A percentile compares a stretch with the other conserved stretches of the same genome.
Conservation (phyloP, 2,797 vertebrate genomes). For the Helicolenus hilgendorfi region DNA sequence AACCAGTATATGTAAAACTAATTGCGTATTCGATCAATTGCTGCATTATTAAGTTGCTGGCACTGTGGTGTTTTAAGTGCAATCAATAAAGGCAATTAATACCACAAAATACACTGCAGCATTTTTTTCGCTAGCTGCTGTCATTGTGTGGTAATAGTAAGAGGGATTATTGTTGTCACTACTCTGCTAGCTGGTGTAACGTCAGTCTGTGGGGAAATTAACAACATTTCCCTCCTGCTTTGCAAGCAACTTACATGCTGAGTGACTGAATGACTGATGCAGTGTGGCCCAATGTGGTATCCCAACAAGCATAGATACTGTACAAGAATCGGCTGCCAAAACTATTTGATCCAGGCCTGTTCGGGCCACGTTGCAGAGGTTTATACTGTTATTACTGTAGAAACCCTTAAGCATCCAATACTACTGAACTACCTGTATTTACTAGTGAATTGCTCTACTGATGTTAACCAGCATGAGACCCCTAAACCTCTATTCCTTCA, state of each 20-base stretch:
- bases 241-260: slow-evolving; percentile 42
- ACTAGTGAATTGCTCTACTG: slow-evolving; percentile 9
- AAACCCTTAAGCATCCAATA: not conserved
- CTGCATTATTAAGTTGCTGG: slow-evolving; percentile 60
- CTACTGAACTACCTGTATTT: not conserved
- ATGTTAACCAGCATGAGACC: not conserved
- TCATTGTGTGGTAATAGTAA: slow-evolving; percentile 46
- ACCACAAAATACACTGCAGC: slow-evolving; percentile 19
- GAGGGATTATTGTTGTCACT: slow-evolving; percentile 65
- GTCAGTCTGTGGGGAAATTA: slow-evolving; percentile 74
- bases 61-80: slow-evolving; percentile 48
- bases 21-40: slow-evolving; percentile 50
- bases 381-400: not conserved
- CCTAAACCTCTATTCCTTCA: slow-evolving; percentile 24
- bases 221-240: slow-evolving; percentile 31
- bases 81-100: slow-evolving; percentile 81
- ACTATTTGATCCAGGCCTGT: not conserved
- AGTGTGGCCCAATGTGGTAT: not conserved
- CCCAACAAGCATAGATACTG: not conserved
- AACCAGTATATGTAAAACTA: slow-evolving; percentile 30
- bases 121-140: slow-evolving; percentile 30
- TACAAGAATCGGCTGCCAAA: not conserved
- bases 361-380: not conserved
- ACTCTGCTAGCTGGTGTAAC: slow-evolving; percentile 49
- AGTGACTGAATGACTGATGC: slow-evolving; percentile 26